Base-by-base conservation (phyloP, 2,113 vertebrate genomes). In the Regulus satrapa region DNA sequence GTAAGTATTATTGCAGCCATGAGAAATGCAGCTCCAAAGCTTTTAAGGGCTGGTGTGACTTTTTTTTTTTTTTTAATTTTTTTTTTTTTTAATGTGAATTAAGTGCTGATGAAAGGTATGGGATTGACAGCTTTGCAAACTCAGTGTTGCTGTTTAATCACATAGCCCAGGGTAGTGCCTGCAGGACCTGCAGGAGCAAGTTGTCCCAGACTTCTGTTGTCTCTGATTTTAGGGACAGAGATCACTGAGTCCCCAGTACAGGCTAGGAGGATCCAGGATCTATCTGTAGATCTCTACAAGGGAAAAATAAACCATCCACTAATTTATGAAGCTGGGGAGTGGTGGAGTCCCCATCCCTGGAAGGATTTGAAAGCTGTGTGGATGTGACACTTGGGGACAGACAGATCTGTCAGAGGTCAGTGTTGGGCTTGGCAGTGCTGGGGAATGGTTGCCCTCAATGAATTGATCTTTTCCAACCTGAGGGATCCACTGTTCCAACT, bases 1-100 rank as follows among this genome's bases (percentile, higher is more conserved):
- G 91, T 82, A 85, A 95, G 94, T 51, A 88, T 93, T 93, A 95
- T 48, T 90, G 90, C 82, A 95, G 82, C 88, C 90, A 72, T 1
- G 88, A 96, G 90, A 96, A 95, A 86, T 71, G 78, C 89, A 89
- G 81, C 95, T 79, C 93, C 79, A 83, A 88, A 94, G 94, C 89
- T 96, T 94, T 97, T 95, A 96, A 86, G 63, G 93, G 72, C 86
- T 88, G 59, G 74, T 41, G 31, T 43, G 19, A 69, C 20, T 34
- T 32, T 10, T 32, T 15, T 31, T 40, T 58, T 26, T 18, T n/a
- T 43, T n/a, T 41, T 61, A 18, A 18, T 66, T 5, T 15, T 18
- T 36, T 52, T 31, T 52, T 59, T 63, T 88, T 40, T 36, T 6
- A 28, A 17, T 20, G 19, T 89, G 89, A 96, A 90, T 92, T 90